A percentile compares a stretch with the other conserved stretches of the same genome.
phyloP scores from a whole-genome alignment of 2,113 vertebrate species.

The Aleadryas rufinucha region DNA sequence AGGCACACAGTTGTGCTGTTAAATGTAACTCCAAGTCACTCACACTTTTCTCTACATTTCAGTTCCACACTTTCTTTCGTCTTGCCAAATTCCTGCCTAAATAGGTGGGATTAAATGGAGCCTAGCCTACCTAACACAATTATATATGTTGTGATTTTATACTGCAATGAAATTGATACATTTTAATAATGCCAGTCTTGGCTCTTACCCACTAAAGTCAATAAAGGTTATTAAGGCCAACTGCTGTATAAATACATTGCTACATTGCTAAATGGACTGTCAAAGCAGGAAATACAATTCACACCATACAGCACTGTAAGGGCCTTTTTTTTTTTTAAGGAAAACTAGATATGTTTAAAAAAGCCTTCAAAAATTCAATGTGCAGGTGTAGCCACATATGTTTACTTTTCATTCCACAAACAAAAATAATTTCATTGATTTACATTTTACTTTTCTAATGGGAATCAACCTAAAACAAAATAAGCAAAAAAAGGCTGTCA shows the following conservation, averaged over 20 bases:
- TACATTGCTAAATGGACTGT: slow-evolving; percentile 80
- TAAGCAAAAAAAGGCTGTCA: slow-evolving; percentile 19
- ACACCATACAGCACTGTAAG: not conserved
- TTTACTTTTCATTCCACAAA: not conserved
- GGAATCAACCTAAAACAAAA: slow-evolving; percentile 6
- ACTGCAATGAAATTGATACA: slow-evolving; percentile 88
- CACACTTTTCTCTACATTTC: not conserved
- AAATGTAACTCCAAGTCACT: slow-evolving; percentile 9
- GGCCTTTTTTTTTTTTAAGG: not conserved
- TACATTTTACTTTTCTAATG: not conserved
- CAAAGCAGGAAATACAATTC: slow-evolving; percentile 74
- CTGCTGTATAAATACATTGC: slow-evolving; percentile 82
- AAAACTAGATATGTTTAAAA: not conserved
- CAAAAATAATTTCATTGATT: not conserved
- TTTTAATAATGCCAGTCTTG: slow-evolving; percentile 93
- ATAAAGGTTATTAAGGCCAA: slow-evolving; percentile 94
- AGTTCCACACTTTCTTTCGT: not conserved
- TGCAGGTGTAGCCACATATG: not conserved
- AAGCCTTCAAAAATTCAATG: not conserved
- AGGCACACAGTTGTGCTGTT: not conserved
- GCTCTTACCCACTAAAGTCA: slow-evolving; percentile 86
- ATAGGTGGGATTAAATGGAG: slow-evolving; percentile 83
- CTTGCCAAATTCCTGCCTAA: slow-evolving; percentile 75
- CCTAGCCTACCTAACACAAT: slow-evolving; percentile 84
- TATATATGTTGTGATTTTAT: slow-evolving; percentile 84